These are phyloP conservation scores for Tanaodytes sp. DNA, from an alignment of 2,888 invertebrate species.

Conservation along the genomic window DNA sequence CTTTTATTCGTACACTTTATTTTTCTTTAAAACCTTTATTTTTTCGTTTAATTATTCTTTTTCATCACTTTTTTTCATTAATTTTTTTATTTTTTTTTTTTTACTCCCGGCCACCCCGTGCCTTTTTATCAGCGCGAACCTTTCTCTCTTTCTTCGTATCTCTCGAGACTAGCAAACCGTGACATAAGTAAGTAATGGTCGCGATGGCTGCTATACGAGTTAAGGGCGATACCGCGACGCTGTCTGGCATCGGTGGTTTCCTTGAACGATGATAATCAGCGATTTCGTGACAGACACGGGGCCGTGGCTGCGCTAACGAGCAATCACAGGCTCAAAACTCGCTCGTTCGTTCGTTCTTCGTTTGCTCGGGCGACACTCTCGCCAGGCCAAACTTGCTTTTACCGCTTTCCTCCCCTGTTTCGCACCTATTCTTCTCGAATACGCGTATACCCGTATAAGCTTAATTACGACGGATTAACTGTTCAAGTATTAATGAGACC, in stretches of 20 bases:
- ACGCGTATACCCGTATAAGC: constrained; percentile 48
- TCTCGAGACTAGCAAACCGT: constrained; percentile 62
- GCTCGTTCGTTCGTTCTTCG: constrained; percentile 59
- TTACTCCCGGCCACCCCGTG: constrained; percentile 22
- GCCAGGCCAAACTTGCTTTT: constrained; percentile 57
- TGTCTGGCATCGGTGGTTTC: constrained; percentile 67
- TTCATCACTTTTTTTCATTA: background rate
- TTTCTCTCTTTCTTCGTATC: constrained; percentile 48
- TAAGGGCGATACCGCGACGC: constrained; percentile 59
- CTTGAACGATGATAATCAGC: constrained; percentile 74
- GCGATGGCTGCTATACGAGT: constrained; percentile 66
- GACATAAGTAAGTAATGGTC: constrained; percentile 67
- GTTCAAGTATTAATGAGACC: constrained; percentile 53
- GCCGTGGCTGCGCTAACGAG: constrained; percentile 73
- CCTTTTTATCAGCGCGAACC: constrained; percentile 24
- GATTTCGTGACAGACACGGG: constrained; percentile 74
- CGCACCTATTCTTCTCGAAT: constrained; percentile 53
- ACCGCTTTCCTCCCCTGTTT: constrained; percentile 52
- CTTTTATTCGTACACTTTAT: background rate
- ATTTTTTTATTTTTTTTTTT: too few species aligned
- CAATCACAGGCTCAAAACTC: constrained; percentile 68
- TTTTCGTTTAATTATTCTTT: background rate
- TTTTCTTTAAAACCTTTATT: too few species aligned
- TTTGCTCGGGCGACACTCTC: constrained; percentile 66
- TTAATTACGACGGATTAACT: constrained; percentile 54